Percentiles rank a stretch among this genome's conserved stretches.
These are phyloP conservation scores for Sarcophaga variegata DNA, from an alignment of 2,888 invertebrate species.

Conservation along the genomic window DNA sequence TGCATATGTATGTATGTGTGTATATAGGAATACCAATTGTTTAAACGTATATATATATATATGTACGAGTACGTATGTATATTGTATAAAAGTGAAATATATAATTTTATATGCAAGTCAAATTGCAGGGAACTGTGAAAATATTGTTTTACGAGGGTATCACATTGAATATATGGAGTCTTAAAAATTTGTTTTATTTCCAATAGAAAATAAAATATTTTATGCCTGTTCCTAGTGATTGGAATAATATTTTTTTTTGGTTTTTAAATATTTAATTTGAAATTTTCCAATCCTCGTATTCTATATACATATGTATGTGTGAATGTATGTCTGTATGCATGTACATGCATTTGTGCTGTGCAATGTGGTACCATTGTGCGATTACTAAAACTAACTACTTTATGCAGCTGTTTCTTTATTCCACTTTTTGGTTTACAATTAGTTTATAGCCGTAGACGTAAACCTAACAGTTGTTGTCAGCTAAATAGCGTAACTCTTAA, in stretches of 20 bases:
- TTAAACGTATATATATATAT: background rate
- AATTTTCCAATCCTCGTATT: background rate
- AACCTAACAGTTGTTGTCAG: no score
- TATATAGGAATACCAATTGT: no score
- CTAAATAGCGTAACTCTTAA: no score
- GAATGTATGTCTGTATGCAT: background rate
- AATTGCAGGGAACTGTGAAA: background rate
- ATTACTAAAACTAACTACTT: constrained; percentile 54
- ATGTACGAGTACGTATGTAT: background rate
- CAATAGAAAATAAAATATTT: no score
- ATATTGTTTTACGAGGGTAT: no score
- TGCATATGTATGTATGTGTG: background rate
- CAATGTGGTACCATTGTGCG: constrained; percentile 39
- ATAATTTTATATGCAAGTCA: no score
- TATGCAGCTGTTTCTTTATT: constrained; percentile 54
- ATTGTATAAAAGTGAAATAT: background rate
- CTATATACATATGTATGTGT: background rate
- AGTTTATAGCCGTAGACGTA: constrained; percentile 40
- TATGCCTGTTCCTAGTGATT: no score
- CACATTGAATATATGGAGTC: no score
- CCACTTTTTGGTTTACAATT: constrained; percentile 50
- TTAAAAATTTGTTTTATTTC: no score
- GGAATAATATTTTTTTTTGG: no score
- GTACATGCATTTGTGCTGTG: background rate
- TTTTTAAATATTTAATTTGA: no score